phyloP scores from a whole-genome alignment of 2,113 vertebrate species.

The Rostratula benghalensis region DNA sequence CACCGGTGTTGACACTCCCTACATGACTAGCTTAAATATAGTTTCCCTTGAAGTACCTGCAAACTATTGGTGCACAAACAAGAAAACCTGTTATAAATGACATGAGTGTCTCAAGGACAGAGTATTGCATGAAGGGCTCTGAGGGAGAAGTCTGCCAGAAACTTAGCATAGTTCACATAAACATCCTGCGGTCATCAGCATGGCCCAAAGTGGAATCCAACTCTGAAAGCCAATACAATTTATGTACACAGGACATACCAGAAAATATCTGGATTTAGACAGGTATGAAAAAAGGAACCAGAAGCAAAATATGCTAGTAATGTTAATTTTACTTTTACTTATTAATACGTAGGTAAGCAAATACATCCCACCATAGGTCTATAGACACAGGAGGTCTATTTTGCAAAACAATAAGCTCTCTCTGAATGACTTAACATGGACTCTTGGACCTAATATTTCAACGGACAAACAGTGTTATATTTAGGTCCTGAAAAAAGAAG shows the following conservation, averaged over 20 bases:
- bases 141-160: background rate
- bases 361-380: conserved; percentile 6
- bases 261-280: conserved; percentile 35
- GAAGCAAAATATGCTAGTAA: background rate
- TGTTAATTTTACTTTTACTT: conserved; percentile 25
- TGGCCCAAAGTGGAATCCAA: background rate
- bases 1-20: background rate
- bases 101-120: background rate
- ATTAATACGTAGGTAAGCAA: background rate
- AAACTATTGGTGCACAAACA: background rate
- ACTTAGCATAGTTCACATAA: background rate
- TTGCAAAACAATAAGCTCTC: conserved; percentile 37
- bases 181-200: conserved; percentile 20
- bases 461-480: background rate
- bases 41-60: background rate
- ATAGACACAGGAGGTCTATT: background rate
- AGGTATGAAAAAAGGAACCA: conserved; percentile 44
- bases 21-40: background rate
- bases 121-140: background rate
- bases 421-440: background rate
- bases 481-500: background rate
- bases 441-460: background rate
- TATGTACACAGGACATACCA: conserved; percentile 52
- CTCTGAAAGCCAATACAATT: conserved; percentile 12
- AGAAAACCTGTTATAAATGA: background rate